Evolutionary conservation across 2,113 vertebrate genomes (phyloP).

Genomic region (Vidua chalybeata): DNA sequence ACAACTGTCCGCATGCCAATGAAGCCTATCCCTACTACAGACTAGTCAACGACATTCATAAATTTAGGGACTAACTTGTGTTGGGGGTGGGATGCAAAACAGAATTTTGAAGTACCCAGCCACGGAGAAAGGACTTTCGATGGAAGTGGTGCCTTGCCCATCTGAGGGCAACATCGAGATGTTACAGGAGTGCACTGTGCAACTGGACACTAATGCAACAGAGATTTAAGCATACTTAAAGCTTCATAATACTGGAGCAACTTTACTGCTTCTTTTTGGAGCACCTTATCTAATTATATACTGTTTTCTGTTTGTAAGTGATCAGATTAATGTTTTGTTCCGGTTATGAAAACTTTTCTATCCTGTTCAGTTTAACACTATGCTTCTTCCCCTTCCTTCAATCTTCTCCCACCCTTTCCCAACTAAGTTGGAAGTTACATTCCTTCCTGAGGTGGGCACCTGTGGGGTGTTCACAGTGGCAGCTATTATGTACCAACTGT

Average conservation of each 20-base stretch:
- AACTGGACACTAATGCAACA: conserved; percentile 84
- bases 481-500: conserved; percentile 87
- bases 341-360: conserved; percentile 40
- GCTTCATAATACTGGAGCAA: conserved; percentile 98
- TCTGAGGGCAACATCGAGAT: conserved; percentile 66
- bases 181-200: conserved; percentile 84
- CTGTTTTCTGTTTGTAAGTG: conserved; percentile 85
- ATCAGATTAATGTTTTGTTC: conserved; percentile 73
- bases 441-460: conserved; percentile 87
- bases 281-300: conserved; percentile 84
- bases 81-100: conserved; percentile 37
- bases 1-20: conserved; percentile 87
- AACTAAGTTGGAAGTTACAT: conserved; percentile 76
- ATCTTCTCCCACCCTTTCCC: conserved; percentile 51
- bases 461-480: conserved; percentile 85
- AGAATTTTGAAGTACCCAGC: conserved; percentile 51
- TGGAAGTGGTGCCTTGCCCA: conserved; percentile 71
- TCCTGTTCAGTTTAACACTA: conserved; percentile 51
- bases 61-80: conserved; percentile 90
- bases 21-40: conserved; percentile 94
- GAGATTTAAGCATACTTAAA: conserved; percentile 76
- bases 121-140: conserved; percentile 59
- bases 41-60: conserved; percentile 98
- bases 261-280: conserved; percentile 96
- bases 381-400: conserved; percentile 17